Evolutionary conservation across 2,797 vertebrate species (phyloP), one percentile per base, ranked within the genome.

Genomic region (Mormyrops boulengeri): DNA sequence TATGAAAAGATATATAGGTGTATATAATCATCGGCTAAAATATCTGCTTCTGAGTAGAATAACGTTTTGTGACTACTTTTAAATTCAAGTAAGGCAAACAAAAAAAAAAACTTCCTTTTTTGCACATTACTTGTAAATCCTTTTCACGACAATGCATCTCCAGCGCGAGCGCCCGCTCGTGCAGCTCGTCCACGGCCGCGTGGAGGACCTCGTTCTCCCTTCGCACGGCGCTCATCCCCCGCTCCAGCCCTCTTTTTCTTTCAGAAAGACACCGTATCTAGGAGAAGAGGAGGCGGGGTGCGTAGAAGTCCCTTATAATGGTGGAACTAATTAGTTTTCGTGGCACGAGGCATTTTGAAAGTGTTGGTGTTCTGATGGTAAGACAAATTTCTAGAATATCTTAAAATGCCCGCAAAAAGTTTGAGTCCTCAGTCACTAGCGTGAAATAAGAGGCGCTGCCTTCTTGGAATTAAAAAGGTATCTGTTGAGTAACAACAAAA

Each of bases 211-310:
- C 97, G 0, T 99, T 99, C 91, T 99, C 98, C 93, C 98, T 97
- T 91, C 98, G 95, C 92, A 97, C 96, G 84, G 95, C 94, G 9
- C 95, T 96, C 85, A 98, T 95, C 17, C 96, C 96, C 4, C 93
- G 96, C 90, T 99, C 98, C 92, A 99, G 94, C 93, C 99, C 98
- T 92, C 95, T 95, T 94, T 99, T 99, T 91, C 97, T 96, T 92
- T 99, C 97, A 0, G 98, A 98, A 93, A 99, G 96, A 97, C 98
- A 97, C 94, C 97, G 98, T 94, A 99, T 99, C 98, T 99, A 73
- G 69, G 14, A 12, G 69, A 38, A 73, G 30, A 73, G 66, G 12
- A 34, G 30, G 12, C 11, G 11, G 26, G 11, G 66, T 34, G 66
- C 4, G 26, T 11, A 3, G 30, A 66, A 66, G 26, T 66, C 22